Percentiles rank a stretch among this genome's conserved stretches.
phyloP scores from a whole-genome alignment of 2,888 invertebrate species.

The Aricia artaxerxes region DNA sequence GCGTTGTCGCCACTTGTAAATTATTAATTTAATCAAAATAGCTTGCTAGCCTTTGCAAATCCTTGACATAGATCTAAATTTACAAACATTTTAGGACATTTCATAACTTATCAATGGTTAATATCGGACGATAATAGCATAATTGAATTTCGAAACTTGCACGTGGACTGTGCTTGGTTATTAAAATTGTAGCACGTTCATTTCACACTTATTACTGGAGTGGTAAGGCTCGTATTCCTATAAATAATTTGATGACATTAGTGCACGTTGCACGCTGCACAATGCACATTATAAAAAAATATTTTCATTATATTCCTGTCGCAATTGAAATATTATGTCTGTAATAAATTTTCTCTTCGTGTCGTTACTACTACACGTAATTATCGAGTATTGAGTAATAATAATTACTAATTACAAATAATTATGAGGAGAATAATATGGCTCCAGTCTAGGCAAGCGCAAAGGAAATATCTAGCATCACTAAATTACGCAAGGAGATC shows the following conservation, averaged over 20 bases:
- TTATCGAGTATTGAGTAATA: slow-evolving; percentile 5
- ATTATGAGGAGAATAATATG: neutral
- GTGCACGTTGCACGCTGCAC: slow-evolving; percentile 13
- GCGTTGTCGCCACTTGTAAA: neutral
- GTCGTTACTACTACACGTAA: slow-evolving; percentile 23
- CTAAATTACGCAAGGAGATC: too few species aligned
- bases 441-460: neutral
- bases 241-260: neutral
- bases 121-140: slow-evolving; percentile 19
- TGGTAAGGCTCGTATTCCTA: neutral
- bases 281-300: slow-evolving; percentile 15
- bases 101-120: slow-evolving; percentile 22
- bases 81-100: slow-evolving; percentile 16
- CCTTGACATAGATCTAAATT: slow-evolving; percentile 22
- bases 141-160: slow-evolving; percentile 28
- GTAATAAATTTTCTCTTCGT: slow-evolving; percentile 13
- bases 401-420: slow-evolving; percentile 14
- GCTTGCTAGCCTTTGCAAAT: neutral
- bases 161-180: neutral
- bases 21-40: neutral
- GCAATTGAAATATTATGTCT: slow-evolving; percentile 22
- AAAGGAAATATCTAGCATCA: neutral
- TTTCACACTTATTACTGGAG: neutral
- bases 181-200: neutral
- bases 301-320: slow-evolving; percentile 23